Conservation (phyloP, 1,140 invertebrate genomes). For the Euura saliciscinereae region DNA sequence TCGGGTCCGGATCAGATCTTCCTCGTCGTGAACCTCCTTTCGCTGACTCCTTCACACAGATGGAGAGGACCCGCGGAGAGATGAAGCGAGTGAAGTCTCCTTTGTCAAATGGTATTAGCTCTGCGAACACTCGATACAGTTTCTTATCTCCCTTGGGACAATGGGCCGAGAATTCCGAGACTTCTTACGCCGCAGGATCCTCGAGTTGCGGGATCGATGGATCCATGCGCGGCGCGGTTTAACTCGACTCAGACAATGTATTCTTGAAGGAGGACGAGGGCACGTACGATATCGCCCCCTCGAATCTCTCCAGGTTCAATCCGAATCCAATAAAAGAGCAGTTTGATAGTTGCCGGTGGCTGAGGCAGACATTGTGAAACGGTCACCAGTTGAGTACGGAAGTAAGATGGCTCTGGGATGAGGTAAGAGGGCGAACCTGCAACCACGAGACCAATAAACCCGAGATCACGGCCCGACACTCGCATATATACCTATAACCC, state of each 20-base stretch:
- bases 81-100: not conserved
- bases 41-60: too few species aligned
- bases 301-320: not conserved
- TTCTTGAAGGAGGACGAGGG: too few species aligned
- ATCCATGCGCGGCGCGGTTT: too few species aligned
- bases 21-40: too few species aligned
- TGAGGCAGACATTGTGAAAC: not conserved
- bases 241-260: too few species aligned
- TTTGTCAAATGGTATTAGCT: not conserved
- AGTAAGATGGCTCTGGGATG: not conserved
- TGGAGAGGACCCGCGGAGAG: not conserved
- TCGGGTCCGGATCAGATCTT: too few species aligned
- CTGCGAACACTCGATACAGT: not conserved
- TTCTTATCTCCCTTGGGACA: not conserved
- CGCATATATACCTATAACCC: not conserved
- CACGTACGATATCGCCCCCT: too few species aligned
- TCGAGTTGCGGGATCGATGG: too few species aligned
- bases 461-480: not conserved
- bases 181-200: too few species aligned
- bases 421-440: not conserved
- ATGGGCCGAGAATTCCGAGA: not conserved
- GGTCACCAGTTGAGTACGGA: not conserved
- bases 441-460: conserved; percentile 6
- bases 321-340: not conserved
- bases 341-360: not conserved